These are phyloP conservation scores for Germaria angustata DNA, from an alignment of 2,888 invertebrate genomes.

Conservation along the genomic window DNA sequence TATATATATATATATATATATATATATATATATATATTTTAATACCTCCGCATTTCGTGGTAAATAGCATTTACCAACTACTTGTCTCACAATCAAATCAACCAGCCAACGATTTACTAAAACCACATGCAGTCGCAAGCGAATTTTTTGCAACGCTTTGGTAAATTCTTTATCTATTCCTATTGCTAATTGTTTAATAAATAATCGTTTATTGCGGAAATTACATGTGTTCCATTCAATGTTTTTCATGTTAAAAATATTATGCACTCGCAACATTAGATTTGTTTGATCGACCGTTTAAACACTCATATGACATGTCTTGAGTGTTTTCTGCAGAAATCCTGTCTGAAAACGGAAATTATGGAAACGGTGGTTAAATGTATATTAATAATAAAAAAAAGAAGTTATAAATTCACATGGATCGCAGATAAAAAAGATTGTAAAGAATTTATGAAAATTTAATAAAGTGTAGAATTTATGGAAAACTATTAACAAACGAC, in stretches of 20 bases:
- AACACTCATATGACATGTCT: conserved; percentile 15
- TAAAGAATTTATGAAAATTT: not conserved
- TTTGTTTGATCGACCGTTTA: conserved; percentile 41
- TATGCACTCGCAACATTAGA: not conserved
- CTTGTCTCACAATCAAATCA: not conserved
- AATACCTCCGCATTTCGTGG: conserved; percentile 44
- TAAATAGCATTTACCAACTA: conserved; percentile 28
- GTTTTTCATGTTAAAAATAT: conserved; percentile 37
- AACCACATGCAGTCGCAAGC: conserved; percentile 32
- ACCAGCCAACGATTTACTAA: not conserved
- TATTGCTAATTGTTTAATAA: conserved; percentile 49
- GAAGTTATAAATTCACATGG: not conserved
- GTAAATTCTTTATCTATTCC: conserved; percentile 36
- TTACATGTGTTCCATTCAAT: conserved; percentile 36
- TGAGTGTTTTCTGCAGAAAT: conserved; percentile 39
- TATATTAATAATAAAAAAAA: conserved; percentile 1
- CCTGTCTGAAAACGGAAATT: conserved; percentile 48
- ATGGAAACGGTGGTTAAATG: conserved; percentile 14
- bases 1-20: no score
- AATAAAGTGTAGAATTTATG: not conserved
- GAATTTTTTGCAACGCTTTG: conserved; percentile 34
- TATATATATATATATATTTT: no score
- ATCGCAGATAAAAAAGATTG: not conserved
- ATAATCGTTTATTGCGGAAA: conserved; percentile 51
- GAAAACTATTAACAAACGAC: not conserved